phyloP scores from a whole-genome alignment of 1,140 invertebrate species.

The Drosophila pachea region DNA sequence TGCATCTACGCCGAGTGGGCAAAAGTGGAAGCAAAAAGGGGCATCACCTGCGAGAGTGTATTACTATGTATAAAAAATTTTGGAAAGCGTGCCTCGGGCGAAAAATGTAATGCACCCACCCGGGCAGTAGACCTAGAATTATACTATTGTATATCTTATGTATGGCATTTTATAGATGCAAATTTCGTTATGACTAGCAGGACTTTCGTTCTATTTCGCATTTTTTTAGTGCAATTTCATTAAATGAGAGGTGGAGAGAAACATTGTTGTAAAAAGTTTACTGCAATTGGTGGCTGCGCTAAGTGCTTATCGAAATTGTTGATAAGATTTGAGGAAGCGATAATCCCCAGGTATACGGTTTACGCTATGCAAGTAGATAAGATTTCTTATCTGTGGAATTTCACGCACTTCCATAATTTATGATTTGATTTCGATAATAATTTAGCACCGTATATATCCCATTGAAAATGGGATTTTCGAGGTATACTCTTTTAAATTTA shows the following conservation, averaged over 20 bases:
- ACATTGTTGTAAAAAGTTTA: no score
- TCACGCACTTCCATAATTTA: background rate
- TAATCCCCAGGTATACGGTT: background rate
- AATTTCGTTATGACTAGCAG: no score
- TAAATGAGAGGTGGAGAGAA: background rate
- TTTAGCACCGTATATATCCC: no score
- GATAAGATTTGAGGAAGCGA: conserved; percentile 22
- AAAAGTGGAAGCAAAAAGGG: conserved; percentile 66
- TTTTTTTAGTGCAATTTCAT: conserved; percentile 30
- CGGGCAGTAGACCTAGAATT: conserved; percentile 10
- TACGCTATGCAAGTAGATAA: conserved; percentile 34
- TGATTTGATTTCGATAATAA: no score
- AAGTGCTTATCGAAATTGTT: background rate
- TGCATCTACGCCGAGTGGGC: conserved; percentile 67
- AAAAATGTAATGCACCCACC: conserved; percentile 70
- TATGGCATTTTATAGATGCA: background rate
- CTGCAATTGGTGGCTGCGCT: no score
- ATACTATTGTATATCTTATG: background rate
- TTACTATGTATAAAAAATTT: conserved; percentile 60
- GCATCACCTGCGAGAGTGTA: conserved; percentile 26
- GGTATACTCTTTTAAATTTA: no score
- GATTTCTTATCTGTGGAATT: conserved; percentile 9
- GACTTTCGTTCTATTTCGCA: background rate
- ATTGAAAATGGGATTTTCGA: no score
- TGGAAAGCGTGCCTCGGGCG: conserved; percentile 76